These are phyloP conservation scores for Spialia ferax DNA, from an alignment of 2,888 invertebrate species.

Conservation along the genomic window DNA sequence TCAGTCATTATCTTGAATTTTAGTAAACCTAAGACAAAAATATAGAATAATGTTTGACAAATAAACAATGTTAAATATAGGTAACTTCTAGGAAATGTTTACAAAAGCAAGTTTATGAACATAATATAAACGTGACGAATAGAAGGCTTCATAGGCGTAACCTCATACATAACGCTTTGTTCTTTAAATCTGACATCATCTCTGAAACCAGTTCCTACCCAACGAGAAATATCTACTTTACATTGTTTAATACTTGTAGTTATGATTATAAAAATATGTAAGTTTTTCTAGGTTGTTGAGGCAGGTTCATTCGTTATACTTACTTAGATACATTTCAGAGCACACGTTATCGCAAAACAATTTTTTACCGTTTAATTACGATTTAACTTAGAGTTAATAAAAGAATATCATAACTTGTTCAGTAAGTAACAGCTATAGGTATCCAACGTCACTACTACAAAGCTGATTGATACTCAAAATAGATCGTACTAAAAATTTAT, in stretches of 20 bases:
- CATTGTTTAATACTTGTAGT: neutral
- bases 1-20: no score
- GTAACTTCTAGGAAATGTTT: no score
- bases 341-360: neutral
- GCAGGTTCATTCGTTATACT: neutral
- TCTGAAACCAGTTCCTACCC: neutral
- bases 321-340: no score
- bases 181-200: neutral
- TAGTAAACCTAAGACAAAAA: no score
- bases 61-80: neutral
- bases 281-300: neutral
- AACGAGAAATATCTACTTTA: neutral
- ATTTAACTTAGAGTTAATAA: no score
- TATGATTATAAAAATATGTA: no score
- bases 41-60: neutral
- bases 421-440: no score
- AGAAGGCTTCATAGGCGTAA: neutral
- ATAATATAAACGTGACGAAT: neutral
- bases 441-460: no score
- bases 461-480: no score
- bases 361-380: no score
- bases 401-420: no score
- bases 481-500: no score
- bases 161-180: neutral
- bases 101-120: neutral